Evolutionary conservation across 2,888 invertebrate species (phyloP), one percentile per base, ranked within the genome.

Genomic region (Aleiodes alternator): DNA sequence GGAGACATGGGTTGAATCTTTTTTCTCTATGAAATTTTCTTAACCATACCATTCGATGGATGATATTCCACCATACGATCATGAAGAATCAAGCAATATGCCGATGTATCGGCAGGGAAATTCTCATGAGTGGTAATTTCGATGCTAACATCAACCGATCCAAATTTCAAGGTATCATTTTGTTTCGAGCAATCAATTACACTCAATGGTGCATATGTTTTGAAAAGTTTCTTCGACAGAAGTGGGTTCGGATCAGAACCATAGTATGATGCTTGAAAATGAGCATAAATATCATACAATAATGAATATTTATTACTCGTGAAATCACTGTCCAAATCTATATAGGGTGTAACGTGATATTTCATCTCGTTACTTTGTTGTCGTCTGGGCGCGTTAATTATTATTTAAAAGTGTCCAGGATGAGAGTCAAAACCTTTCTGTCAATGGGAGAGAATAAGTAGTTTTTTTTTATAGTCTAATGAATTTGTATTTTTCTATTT

Each of bases 231-330:
- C 3, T 9, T n/a, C 3, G n/a, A 9, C 16, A 56, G 16, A 0
- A 56, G 4, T 9, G 56, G 14, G 3, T 56, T 16, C 4, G 9
- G 9, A 9, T 56, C 23, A 9, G n/a, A 16, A 9, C 23, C 66
- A n/a, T 69, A 69, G n/a, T 69, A 69, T 12, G 69, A 34, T 12
- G 16, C 9, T 69, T 69, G 29, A 51, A 69, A 69, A 34, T 16
- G 53, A 29, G 31, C 12, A 29, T 31, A 69, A 31, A 69, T 69
- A 69, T 69, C n/a, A 31, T 51, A 51, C 1, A 69, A 23, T 31
- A n/a, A 11, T n/a, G 69, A 29, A 51, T 51, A 69, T 53, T 53
- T n/a, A 53, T 51, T 69, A 23, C 34, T 34, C 5, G 34, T 34
- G 6, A 34, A 6, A n/a, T 0, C 14, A 4, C 53, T n/a, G 31